These are phyloP conservation scores for Phylloscopus whistleri DNA, from an alignment of 2,113 vertebrate species.

Conservation along the genomic window DNA sequence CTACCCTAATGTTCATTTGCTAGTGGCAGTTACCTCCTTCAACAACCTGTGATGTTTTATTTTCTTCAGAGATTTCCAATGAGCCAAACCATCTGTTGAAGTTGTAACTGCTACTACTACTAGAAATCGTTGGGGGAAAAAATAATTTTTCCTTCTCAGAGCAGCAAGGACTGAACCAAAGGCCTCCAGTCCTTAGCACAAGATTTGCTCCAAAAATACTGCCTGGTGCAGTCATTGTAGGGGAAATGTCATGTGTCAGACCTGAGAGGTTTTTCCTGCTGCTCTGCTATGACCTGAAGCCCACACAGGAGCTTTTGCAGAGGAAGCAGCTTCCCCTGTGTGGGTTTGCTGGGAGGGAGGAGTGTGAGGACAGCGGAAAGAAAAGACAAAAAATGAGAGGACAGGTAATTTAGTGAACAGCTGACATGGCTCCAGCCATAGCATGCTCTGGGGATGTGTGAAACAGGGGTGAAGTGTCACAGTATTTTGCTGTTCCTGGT, in stretches of 20 bases:
- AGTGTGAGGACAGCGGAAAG: neutral
- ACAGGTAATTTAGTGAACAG: neutral
- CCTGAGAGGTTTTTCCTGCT: neutral
- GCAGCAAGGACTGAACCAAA: neutral
- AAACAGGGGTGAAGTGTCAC: fast-evolving
- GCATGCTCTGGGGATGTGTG: neutral
- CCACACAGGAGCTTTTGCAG: neutral
- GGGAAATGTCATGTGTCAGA: neutral
- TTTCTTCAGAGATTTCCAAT: neutral
- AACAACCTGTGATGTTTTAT: neutral
- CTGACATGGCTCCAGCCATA: fast-evolving
- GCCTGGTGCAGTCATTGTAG: fast-evolving
- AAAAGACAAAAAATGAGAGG: neutral
- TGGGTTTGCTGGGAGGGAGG: neutral
- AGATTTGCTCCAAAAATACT: neutral
- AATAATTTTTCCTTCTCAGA: neutral
- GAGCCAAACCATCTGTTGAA: neutral
- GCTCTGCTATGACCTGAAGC: neutral
- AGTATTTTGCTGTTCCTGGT: neutral
- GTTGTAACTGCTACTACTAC: neutral
- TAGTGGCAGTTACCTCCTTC: neutral
- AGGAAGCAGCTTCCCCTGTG: neutral
- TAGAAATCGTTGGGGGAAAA: neutral
- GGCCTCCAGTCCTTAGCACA: neutral
- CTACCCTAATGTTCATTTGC: neutral